phyloP scores from a whole-genome alignment of 2,797 vertebrate genomes.

The Phoeniculus purpureus region DNA sequence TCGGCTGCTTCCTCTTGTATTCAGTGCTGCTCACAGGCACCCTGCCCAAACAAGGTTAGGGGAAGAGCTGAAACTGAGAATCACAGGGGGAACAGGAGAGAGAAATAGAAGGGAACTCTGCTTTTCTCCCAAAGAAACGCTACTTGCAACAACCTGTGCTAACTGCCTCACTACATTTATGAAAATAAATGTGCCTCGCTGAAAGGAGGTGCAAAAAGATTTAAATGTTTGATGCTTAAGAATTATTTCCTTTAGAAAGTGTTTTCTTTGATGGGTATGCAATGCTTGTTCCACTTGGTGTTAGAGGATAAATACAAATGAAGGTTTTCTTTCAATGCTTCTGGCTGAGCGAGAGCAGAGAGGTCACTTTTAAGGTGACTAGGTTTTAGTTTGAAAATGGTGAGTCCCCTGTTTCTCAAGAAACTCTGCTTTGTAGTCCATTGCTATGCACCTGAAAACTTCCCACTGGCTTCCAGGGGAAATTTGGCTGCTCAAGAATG shows the following conservation, averaged over 20 bases:
- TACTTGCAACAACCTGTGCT: neutral
- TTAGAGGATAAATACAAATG: constrained; percentile 31
- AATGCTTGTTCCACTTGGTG: neutral
- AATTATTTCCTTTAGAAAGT: neutral
- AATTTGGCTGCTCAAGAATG: constrained; percentile 62
- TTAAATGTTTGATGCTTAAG: neutral
- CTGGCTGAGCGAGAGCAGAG: constrained; percentile 7
- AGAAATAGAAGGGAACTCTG: neutral
- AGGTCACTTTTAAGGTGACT: constrained; percentile 8
- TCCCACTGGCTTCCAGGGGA: constrained; percentile 52
- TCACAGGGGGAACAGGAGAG: neutral
- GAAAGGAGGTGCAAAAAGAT: neutral
- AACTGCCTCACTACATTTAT: neutral
- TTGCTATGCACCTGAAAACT: constrained; percentile 57
- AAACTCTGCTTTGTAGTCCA: constrained; percentile 22
- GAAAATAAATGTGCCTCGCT: neutral
- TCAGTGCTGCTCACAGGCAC: constrained; percentile 1
- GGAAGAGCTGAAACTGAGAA: neutral
- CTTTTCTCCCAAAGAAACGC: neutral
- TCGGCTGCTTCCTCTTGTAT: constrained; percentile 18
- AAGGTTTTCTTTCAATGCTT: constrained; percentile 26
- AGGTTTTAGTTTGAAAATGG: constrained; percentile 8
- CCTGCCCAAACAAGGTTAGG: constrained; percentile 7
- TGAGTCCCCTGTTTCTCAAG: constrained; percentile 10
- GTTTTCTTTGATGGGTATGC: neutral